phyloP scores from a whole-genome alignment of 2,888 invertebrate species.

The Agonopterix subpropinquella region DNA sequence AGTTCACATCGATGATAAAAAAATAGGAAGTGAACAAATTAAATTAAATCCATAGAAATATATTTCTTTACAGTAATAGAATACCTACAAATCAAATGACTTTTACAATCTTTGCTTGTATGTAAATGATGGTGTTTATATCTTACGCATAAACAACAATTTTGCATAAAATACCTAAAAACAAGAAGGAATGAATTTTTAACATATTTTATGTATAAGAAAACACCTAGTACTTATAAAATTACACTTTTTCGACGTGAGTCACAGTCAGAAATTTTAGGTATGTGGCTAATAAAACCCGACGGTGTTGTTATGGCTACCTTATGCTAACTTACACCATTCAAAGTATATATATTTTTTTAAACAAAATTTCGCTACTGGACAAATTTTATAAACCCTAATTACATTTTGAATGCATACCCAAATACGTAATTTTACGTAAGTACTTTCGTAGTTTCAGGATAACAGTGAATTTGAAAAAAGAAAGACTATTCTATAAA shows the following conservation, averaged over 20 bases:
- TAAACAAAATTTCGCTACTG: too few relatives aligned
- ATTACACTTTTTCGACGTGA: slow-evolving; percentile 15
- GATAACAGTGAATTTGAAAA: too few relatives aligned
- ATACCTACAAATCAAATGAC: slow-evolving; percentile 38
- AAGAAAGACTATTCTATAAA: too few relatives aligned
- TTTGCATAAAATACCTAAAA: slow-evolving; percentile 49
- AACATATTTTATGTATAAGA: slow-evolving; percentile 31
- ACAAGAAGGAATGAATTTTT: slow-evolving; percentile 64
- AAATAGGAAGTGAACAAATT: slow-evolving; percentile 23
- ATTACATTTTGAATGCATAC: too few relatives aligned
- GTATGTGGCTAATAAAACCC: slow-evolving; percentile 8
- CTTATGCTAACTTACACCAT: slow-evolving; percentile 15
- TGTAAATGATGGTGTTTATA: slow-evolving; percentile 21
- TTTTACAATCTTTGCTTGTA: slow-evolving; percentile 22
- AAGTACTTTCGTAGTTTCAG: too few relatives aligned
- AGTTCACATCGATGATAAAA: slow-evolving; percentile 31
- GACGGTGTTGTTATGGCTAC: slow-evolving; percentile 15
- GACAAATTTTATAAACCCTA: too few relatives aligned
- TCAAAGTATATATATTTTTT: too few relatives aligned
- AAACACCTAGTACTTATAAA: slow-evolving; percentile 30
- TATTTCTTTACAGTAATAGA: slow-evolving; percentile 43
- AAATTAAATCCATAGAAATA: slow-evolving; percentile 41
- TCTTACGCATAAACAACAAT: slow-evolving; percentile 38
- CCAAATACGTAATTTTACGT: too few relatives aligned
- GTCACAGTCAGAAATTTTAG: slow-evolving; percentile 17